A percentile compares a stretch with the other conserved stretches of the same genome.
Conservation (phyloP, 2,888 invertebrate species). For the Cartodere bifasciata region DNA sequence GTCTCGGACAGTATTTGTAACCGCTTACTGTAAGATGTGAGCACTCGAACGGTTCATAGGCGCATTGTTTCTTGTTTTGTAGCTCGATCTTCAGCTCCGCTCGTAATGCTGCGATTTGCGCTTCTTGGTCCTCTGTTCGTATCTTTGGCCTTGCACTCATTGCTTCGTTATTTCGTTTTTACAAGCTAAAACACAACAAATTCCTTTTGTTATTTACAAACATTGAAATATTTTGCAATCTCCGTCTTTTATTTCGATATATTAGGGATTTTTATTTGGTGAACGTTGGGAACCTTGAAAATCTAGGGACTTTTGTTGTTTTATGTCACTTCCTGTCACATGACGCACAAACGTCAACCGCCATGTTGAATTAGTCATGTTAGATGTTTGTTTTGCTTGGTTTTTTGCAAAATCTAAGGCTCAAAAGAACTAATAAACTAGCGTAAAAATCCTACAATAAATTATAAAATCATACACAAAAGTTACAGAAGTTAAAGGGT, state of each 20-base stretch:
- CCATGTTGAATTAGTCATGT: slow-evolving; percentile 7
- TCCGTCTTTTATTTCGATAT: no score
- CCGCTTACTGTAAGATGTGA: slow-evolving; percentile 54
- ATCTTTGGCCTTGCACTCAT: no score
- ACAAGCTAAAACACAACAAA: no score
- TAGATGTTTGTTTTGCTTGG: slow-evolving; percentile 7
- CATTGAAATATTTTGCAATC: no score
- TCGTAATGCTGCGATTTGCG: slow-evolving; percentile 22
- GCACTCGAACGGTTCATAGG: slow-evolving; percentile 54
- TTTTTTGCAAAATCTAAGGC: slow-evolving; percentile 5
- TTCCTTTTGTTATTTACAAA: no score
- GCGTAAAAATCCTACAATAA: background rate
- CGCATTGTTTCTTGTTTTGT: slow-evolving; percentile 46
- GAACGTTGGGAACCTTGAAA: no score
- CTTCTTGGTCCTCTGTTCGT: no score
- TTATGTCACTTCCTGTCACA: slow-evolving; percentile 8
- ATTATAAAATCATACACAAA: slow-evolving; percentile 1
- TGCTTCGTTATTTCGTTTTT: no score
- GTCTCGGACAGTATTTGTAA: slow-evolving; percentile 65
- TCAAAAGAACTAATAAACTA: slow-evolving; percentile 1
- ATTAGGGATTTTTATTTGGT: no score
- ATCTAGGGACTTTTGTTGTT: no score
- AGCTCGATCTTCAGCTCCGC: slow-evolving; percentile 49
- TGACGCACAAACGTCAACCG: slow-evolving; percentile 7
- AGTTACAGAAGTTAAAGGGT: background rate